Evolutionary conservation across 2,888 invertebrate genomes (phyloP).

Genomic region (Thymelicus lineola): DNA sequence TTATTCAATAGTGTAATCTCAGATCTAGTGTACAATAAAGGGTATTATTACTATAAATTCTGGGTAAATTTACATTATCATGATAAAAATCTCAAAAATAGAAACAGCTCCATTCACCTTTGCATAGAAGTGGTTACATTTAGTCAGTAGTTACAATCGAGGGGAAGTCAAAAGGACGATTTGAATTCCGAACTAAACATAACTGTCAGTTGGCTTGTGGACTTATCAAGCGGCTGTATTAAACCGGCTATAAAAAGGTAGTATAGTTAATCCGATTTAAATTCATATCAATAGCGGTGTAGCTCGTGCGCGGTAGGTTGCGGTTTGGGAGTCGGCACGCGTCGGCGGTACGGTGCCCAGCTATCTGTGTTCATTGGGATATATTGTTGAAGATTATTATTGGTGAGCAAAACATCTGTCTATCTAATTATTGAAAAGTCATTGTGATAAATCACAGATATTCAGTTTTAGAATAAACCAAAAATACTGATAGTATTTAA

Average conservation of each 20-base stretch:
- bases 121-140: slow-evolving; percentile 12
- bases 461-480: too few relatives aligned
- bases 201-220: slow-evolving; percentile 44
- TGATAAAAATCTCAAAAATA: slow-evolving; percentile 5
- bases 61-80: neutral
- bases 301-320: slow-evolving; percentile 73
- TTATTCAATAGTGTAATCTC: too few relatives aligned
- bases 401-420: too few relatives aligned
- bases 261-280: slow-evolving; percentile 74
- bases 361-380: neutral
- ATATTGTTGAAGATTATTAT: too few relatives aligned
- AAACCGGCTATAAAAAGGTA: slow-evolving; percentile 38
- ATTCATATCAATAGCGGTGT: slow-evolving; percentile 72
- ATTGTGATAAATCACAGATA: too few relatives aligned
- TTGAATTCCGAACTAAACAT: slow-evolving; percentile 36
- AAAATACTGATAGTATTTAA: too few relatives aligned
- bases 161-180: slow-evolving; percentile 26
- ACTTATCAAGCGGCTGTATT: slow-evolving; percentile 45
- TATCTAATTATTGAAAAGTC: too few relatives aligned
- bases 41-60: too few relatives aligned
- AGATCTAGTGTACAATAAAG: too few relatives aligned
- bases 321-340: slow-evolving; percentile 67
- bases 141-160: slow-evolving; percentile 13
- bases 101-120: slow-evolving; percentile 6
- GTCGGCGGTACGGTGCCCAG: slow-evolving; percentile 48